Conservation (phyloP, 2,113 vertebrate genomes). For the Condylura cristata region DNA sequence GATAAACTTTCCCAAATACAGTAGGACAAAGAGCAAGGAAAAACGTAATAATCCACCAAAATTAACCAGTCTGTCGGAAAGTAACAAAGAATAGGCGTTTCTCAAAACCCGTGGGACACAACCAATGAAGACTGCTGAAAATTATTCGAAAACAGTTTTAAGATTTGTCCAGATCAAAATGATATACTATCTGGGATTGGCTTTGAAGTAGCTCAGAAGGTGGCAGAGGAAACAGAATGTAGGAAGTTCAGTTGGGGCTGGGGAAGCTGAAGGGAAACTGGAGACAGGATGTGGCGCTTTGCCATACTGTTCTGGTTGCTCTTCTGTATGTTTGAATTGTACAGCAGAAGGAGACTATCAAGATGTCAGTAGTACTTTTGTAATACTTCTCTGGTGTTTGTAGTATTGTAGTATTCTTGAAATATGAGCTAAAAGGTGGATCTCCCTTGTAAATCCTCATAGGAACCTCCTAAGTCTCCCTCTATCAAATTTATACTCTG, state of each 20-base stretch:
- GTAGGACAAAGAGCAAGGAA: slow-evolving; percentile 7
- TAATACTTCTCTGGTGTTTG: no score
- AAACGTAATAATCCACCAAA: neutral
- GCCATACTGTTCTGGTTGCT: neutral
- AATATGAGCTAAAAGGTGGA: neutral
- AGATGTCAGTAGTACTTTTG: neutral
- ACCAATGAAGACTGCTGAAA: neutral
- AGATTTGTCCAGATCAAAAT: neutral
- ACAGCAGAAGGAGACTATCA: neutral
- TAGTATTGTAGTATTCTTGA: neutral
- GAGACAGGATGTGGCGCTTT: neutral
- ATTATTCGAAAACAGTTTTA: neutral
- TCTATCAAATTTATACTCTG: neutral
- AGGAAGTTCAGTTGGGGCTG: neutral
- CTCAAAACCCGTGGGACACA: neutral
- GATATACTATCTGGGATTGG: neutral
- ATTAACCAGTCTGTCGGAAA: neutral
- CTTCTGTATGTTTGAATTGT: neutral
- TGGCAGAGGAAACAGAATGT: neutral
- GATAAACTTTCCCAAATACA: neutral
- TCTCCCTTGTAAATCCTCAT: neutral
- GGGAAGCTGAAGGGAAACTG: neutral
- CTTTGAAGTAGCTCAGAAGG: neutral
- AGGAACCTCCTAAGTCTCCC: neutral
- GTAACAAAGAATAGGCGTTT: neutral